phyloP scores from a whole-genome alignment of 2,113 vertebrate genomes.

The Charina bottae region DNA sequence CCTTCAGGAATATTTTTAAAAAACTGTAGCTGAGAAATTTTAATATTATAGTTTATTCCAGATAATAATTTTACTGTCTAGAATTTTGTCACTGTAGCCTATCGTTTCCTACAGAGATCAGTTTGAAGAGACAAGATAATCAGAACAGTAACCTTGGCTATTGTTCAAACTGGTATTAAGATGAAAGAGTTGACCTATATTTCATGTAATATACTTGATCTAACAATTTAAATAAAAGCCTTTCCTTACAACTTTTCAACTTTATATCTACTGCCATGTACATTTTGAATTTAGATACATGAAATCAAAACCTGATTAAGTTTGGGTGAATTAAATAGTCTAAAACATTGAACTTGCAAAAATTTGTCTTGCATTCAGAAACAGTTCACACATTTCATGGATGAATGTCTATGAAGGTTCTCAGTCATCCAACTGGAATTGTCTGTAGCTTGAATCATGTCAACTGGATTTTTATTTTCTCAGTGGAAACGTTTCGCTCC shows the following conservation, averaged over 20 bases:
- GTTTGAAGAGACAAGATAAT: background rate
- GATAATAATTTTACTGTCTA: background rate
- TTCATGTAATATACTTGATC: background rate
- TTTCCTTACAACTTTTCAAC: background rate
- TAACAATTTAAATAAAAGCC: background rate
- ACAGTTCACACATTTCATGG: background rate
- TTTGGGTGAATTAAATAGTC: background rate
- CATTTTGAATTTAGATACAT: background rate
- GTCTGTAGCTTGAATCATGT: too few relatives aligned
- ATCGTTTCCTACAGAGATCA: background rate
- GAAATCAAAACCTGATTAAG: background rate
- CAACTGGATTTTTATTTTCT: too few relatives aligned
- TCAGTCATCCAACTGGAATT: too few relatives aligned
- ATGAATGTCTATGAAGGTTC: too few relatives aligned
- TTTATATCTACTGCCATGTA: background rate
- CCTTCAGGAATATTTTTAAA: background rate
- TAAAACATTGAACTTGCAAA: constrained; percentile 7
- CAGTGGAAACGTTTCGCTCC: too few relatives aligned
- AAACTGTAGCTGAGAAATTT: background rate
- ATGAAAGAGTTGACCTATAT: background rate
- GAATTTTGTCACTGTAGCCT: background rate
- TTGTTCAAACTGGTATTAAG: background rate
- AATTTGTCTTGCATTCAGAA: background rate
- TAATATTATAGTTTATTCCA: background rate
- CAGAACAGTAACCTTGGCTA: background rate